Evolutionary conservation across 2,888 invertebrate species (phyloP), one percentile per base, ranked within the genome.

Genomic region (Latheticus oryzae): DNA sequence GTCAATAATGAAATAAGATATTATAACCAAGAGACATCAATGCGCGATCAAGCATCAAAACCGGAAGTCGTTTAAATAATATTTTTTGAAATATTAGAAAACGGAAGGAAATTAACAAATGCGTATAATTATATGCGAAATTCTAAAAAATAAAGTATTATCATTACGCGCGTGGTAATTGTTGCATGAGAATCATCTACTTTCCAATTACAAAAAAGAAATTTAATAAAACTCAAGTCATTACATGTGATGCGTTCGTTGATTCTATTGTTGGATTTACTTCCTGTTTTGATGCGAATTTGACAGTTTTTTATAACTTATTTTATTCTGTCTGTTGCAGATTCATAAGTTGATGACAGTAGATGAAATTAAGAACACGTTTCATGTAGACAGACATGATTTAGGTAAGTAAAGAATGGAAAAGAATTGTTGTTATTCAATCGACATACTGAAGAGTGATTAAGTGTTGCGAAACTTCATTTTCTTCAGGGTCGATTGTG

Each of bases 331-430:
- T n/a, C 77, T 76, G 76, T 87, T 87, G 43, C 88, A 94, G 93
- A 85, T 93, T 75, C 94, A 95, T 84, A 90, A 90, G 81, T 89
- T 89, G 76, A 94, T 95, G 94, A 89, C 90, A 67, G 79, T 85
- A 74, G 89, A 90, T 61, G 93, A 95, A 81, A 81, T 93, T 73
- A 84, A 85, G 76, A 86, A 85, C 74, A 87, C 93, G 63, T 95
- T 95, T 81, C 93, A 94, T 79, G 90, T 93, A 68, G 89, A 90
- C 58, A 84, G 85, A 72, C 87, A 87, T 77, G 84, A 87, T 70
- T 82, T 86, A 76, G 91, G 79, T 79, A 69, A 75, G 76, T 69
- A 9, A 37, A 28, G 11, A n/a, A n/a, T n/a, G n/a, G n/a, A 9
- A 26, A 13, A 32, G 32, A 13, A 21, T 21, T 21, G 21, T 32